Evolutionary conservation across 1,140 invertebrate genomes (phyloP), one percentile per base, ranked within the genome.

Genomic region (Drosophila kikkawai): DNA sequence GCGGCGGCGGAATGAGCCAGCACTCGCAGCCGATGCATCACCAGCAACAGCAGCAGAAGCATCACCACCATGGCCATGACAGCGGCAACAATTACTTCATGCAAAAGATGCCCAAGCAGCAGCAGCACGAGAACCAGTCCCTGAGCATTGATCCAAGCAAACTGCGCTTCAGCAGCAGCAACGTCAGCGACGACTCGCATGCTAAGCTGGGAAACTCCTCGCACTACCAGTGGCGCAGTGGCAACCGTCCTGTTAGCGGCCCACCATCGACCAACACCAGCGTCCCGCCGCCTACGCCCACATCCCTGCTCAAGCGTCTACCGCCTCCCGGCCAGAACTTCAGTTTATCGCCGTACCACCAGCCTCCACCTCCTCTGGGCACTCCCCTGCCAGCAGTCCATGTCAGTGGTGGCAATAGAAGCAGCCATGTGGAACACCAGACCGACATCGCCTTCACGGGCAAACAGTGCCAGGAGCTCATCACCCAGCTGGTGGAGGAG

Each of bases 131-230:
- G 19, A 91, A 91, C 55, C 87, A 91, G 56, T 50, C 80, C 0
- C 26, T 88, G 4, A 91, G 85, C 53, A 92, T 92, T 12, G 91
- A 92, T 74, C 67, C 77, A 7, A 92, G 74, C 37, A 92, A 92
- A 44, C 53, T 92, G 47, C 86, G 86, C 34, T 92, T 92, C 9
- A 90, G 74, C 53, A 82, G 67, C 64, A 79, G 80, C 64, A 74
- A 67, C 65, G 63, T 78, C 17, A 74, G 60, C n/a, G 85, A 92
- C 4, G 59, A 76, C 13, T 50, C 61, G 2, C 79, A 55, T 8
- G 75, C 87, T 32, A 92, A 91, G 50, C 58, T 92, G 11, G 91
- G 91, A 22, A 90, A 82, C 48, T 75, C 81, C 0, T 79, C 79
- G 7, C 44, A 75, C 3, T 92, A 86, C 41, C 81, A 82, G 26